Evolutionary conservation across 2,113 vertebrate genomes (phyloP).

Genomic region (Cheilinus undulatus): DNA sequence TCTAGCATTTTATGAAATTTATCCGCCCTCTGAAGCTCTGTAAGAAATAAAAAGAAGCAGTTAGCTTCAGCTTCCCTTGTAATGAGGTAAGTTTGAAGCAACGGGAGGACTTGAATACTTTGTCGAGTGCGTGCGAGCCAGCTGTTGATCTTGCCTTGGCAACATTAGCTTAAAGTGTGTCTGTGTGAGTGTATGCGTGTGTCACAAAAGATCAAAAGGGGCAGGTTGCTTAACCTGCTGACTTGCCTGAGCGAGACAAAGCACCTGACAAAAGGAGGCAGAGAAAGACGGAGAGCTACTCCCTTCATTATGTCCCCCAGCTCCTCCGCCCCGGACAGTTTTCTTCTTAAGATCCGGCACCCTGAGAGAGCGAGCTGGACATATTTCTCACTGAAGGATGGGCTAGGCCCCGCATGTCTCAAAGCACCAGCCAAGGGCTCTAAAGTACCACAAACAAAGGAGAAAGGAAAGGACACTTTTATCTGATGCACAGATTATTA

Average conservation of each 20-base stretch:
- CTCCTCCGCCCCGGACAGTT: slow-evolving; percentile 58
- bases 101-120: slow-evolving; percentile 33
- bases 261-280: slow-evolving; percentile 74
- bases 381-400: slow-evolving; percentile 87
- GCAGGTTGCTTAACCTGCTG: slow-evolving; percentile 79
- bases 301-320: slow-evolving; percentile 76
- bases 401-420: slow-evolving; percentile 82
- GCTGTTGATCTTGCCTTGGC: slow-evolving; percentile 52
- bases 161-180: slow-evolving; percentile 42
- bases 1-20: slow-evolving; percentile 21
- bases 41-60: slow-evolving; percentile 31
- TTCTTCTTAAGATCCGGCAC: slow-evolving; percentile 77
- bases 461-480: slow-evolving; percentile 75
- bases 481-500: slow-evolving; percentile 75
- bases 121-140: slow-evolving; percentile 39
- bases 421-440: slow-evolving; percentile 91
- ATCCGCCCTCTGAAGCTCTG: slow-evolving; percentile 53
- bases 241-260: slow-evolving; percentile 76
- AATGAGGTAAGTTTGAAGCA: slow-evolving; percentile 57
- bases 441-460: slow-evolving; percentile 86
- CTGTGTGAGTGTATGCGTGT: slow-evolving; percentile 36
- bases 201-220: slow-evolving; percentile 78
- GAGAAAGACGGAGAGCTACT: slow-evolving; percentile 78
- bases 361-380: slow-evolving; percentile 70
- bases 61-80: slow-evolving; percentile 43